Evolutionary conservation across 2,113 vertebrate species (phyloP), one percentile per base, ranked within the genome.

Genomic region (Melanostigma gelatinosum): DNA sequence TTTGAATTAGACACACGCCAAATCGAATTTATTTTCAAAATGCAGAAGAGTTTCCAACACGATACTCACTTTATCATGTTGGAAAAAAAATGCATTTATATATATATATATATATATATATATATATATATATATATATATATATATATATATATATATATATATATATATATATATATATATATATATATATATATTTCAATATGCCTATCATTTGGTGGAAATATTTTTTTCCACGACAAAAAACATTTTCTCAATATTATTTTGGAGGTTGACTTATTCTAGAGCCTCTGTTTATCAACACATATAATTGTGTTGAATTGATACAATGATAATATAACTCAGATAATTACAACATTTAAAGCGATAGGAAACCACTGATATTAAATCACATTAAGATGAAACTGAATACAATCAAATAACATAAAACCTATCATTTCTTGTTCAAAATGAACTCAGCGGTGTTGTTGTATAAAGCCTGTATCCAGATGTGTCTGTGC

Each of bases 401-500:
- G 12, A 20, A 46, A 48, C 24, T 15, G 34, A 52, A 52, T 13
- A 6, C 4, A 68, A 22, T 48, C 3, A 61, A 58, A 36, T 44
- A 42, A 40, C 44, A 29, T 38, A 15, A 29, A 36, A 44, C 18
- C 7, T 29, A 5, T 15, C 11, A 8, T 52, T 40, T 52, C 1
- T 36, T 9, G 44, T 10, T 42, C 12, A 16, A 18, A 11, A 8
- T 79, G 12, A 62, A 76, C 2, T 12, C 3, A 6, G 8, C 52
- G 29, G 22, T 32, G n/a, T 8, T n/a, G 29, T 60, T 24, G 75
- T 10, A 24, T 38, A 16, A 22, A 32, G 27, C 22, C 20, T 38
- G 60, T 6, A 9, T 52, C 58, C 63, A 66, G 54, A 42, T 65
- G 80, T 55, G 65, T 42, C 61, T 3, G 34, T 7, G 40, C 57